These are phyloP conservation scores for Hydraecia micacea DNA, from an alignment of 2,888 invertebrate genomes.

Conservation along the genomic window DNA sequence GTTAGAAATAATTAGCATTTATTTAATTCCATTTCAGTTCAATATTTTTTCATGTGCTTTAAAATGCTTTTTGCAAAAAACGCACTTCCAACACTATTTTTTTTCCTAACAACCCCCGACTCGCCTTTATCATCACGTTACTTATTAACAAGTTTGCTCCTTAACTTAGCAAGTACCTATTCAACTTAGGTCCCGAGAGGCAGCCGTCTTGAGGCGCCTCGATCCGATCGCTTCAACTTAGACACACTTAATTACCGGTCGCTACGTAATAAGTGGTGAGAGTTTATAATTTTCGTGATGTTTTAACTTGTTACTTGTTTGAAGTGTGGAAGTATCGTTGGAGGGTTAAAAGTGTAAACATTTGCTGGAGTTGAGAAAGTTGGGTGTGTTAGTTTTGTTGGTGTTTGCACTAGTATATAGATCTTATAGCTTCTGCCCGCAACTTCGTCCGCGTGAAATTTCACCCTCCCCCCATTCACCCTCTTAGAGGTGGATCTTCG, in stretches of 20 bases:
- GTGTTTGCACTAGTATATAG: background rate
- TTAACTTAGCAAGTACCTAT: conserved; percentile 62
- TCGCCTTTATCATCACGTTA: conserved; percentile 33
- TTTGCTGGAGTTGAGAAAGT: conserved; percentile 8
- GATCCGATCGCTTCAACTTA: conserved; percentile 53
- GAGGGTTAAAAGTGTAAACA: conserved; percentile 46
- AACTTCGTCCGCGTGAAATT: too few species aligned
- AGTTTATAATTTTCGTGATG: conserved; percentile 46
- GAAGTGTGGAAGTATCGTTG: conserved; percentile 51
- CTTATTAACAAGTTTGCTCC: conserved; percentile 57
- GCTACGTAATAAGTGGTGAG: conserved; percentile 45
- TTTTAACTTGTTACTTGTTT: conserved; percentile 44
- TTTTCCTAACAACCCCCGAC: conserved; percentile 7
- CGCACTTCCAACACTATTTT: conserved; percentile 6
- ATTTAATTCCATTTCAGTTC: background rate
- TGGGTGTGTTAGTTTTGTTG: background rate
- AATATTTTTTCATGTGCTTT: background rate
- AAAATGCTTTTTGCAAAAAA: background rate
- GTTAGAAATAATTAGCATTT: too few species aligned
- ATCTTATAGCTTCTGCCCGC: too few species aligned
- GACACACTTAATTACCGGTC: conserved; percentile 55
- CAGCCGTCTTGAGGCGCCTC: conserved; percentile 41
- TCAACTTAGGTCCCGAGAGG: conserved; percentile 68
- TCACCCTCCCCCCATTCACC: too few species aligned
- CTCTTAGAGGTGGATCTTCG: too few species aligned